Base-by-base conservation (phyloP, 37 sponge, comb jelly and placozoan species). In the Mnemiopsis leidyi region DNA sequence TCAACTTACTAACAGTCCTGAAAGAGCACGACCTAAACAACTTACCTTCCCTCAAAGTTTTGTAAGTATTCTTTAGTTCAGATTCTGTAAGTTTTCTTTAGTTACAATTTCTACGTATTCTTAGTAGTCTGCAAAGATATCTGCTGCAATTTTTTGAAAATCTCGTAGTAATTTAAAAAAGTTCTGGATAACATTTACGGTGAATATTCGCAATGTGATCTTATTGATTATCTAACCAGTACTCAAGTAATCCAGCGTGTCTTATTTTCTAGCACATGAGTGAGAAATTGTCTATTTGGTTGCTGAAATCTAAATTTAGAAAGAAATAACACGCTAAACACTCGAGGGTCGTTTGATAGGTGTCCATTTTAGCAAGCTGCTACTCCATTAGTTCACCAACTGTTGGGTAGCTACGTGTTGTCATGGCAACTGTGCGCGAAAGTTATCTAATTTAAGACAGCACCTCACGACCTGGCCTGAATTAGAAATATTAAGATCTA, bases 61-160 rank as follows among this genome's bases (percentile, higher is more conserved):
- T 85, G 90, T 85, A 33, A 85, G 90, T 85, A 5, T 29, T 5
- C 38, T n/a, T n/a, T n/a, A n/a, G n/a, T n/a, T n/a, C n/a, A n/a
- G n/a, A n/a, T n/a, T n/a, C n/a, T n/a, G n/a, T n/a, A n/a, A n/a
- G n/a, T n/a, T n/a, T n/a, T n/a, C n/a, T n/a, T n/a, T n/a, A n/a
- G n/a, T n/a, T n/a, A n/a, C n/a, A n/a, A n/a, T n/a, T n/a, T n/a
- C n/a, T n/a, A n/a, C n/a, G n/a, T n/a, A n/a, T n/a, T n/a, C n/a
- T n/a, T n/a, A n/a, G n/a, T n/a, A n/a, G n/a, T n/a, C n/a, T n/a
- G n/a, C n/a, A n/a, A n/a, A n/a, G n/a, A n/a, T n/a, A n/a, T n/a
- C n/a, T n/a, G n/a, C n/a, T n/a, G n/a, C n/a, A n/a, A n/a, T n/a
- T n/a, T n/a, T n/a, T n/a, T n/a, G n/a, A n/a, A n/a, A n/a, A n/a